Evolutionary conservation across 1,140 invertebrate species (phyloP), one percentile per base, ranked within the genome.

Genomic region (Trissolcus basalis): DNA sequence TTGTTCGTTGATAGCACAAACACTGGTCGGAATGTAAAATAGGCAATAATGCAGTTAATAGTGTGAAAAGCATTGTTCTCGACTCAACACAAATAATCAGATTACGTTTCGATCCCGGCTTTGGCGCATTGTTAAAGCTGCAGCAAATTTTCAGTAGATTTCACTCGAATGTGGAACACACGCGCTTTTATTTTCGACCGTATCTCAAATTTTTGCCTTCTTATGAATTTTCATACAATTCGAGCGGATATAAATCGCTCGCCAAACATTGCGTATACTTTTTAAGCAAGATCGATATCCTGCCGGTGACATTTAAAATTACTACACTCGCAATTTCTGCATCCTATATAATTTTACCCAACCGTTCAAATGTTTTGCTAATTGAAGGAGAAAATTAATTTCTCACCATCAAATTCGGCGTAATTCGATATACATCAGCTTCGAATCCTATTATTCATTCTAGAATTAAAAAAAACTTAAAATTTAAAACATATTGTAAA

Each of bases 11-110:
- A 71, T 64, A 56, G 58, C 39, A 51, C 19, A 58, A 51, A 63
- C 33, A 39, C 27, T 27, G 45, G 45, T 16, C 41, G 36, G 53
- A 64, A 71, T 71, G 59, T 71, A 58, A 64, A 71, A 63, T 71
- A 47, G 53, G 41, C 48, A 71, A 58, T 71, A 71, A 71, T 64
- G 45, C 36, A 58, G 68, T 64, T 63, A 63, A 71, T 71, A 71
- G 58, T 64, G 51, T 14, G 59, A 56, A 63, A 70, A 63, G 58
- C 58, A 70, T 63, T 70, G 67, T 63, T 61, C 45, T 56, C 43
- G 54, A 14, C 39, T 61, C 51, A 51, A 61, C 45, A 19, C 67
- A 50, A 55, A 56, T 70, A 70, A 70, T 70, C 51, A 35, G 51
- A 70, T 70, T 70, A 70, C 41, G 32, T 12, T 49, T 63, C 39